These are phyloP conservation scores for Macropodus opercularis DNA, from an alignment of 2,797 vertebrate species.

Conservation along the genomic window DNA sequence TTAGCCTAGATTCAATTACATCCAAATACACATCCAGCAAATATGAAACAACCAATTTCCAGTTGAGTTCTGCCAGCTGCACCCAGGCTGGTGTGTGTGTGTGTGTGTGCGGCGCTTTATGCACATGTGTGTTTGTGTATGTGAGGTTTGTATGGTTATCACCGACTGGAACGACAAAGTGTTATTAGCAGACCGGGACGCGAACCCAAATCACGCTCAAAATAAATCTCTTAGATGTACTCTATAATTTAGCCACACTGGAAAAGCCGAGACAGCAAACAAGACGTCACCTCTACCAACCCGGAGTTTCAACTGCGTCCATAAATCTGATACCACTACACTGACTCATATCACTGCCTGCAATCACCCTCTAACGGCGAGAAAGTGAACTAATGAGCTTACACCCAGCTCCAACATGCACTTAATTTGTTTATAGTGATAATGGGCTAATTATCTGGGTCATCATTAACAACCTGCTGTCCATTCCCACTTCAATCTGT, in stretches of 20 bases:
- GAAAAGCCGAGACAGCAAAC: slow-evolving; percentile 52
- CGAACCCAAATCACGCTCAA: slow-evolving; percentile 61
- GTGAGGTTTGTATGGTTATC: slow-evolving; percentile 60
- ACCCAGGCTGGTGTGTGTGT: slow-evolving; percentile 23
- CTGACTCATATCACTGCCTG: slow-evolving; percentile 24
- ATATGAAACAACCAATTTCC: slow-evolving; percentile 39
- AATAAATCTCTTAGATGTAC: slow-evolving; percentile 62
- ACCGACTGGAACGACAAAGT: slow-evolving; percentile 60
- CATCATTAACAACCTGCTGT: slow-evolving; percentile 58
- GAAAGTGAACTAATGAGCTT: slow-evolving; percentile 57
- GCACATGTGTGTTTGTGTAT: slow-evolving; percentile 44
- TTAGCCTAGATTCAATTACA: slow-evolving; percentile 47
- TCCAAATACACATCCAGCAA: slow-evolving; percentile 26
- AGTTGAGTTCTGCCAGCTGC: slow-evolving; percentile 33
- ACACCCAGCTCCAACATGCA: slow-evolving; percentile 42
- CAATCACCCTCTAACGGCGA: slow-evolving; percentile 31
- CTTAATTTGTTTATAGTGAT: slow-evolving; percentile 68
- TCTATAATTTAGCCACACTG: slow-evolving; percentile 67
- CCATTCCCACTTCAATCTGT: slow-evolving; percentile 46
- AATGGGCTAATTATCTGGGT: slow-evolving; percentile 66
- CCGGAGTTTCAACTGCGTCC: slow-evolving; percentile 17
- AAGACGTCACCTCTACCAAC: slow-evolving; percentile 43
- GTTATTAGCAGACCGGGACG: slow-evolving; percentile 65
- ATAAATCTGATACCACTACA: slow-evolving; percentile 42
- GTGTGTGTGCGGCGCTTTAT: slow-evolving; percentile 25